Evolutionary conservation across 1,140 invertebrate genomes (phyloP), one percentile per base, ranked within the genome.

Genomic region (Drosophila parabipectinata): DNA sequence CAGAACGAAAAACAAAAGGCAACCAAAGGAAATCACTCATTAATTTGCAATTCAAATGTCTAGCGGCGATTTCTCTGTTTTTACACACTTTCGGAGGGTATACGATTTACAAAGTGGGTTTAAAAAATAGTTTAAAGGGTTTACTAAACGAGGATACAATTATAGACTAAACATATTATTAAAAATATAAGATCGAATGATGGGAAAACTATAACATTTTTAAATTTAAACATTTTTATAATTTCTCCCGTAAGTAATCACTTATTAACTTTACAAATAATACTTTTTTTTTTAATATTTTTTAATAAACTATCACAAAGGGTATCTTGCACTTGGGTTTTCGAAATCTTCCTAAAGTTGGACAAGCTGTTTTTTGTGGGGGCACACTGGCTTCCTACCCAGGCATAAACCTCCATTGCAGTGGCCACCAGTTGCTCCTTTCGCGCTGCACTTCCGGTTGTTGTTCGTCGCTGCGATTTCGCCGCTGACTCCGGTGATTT

Each of bases 31-130:
- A 88, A 77, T 89, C 55, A 62, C 67, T 88, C 83, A 83, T 88
- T 88, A 88, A 88, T 88, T 88, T 88, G 83, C 79, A 88, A 50
- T 88, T 79, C 83, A 89, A 88, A 89, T 78, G 10, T 37, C 3
- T 4, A 2, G 6, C 24, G 67, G 32, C 48, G 44, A 76, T 64
- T 58, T 80, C 66, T 63, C 51, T 72, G n/a, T 53, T 47, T 34
- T 26, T 47, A 9, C 47, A 34, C 51, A 7, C 18, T 60, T 32
- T n/a, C 7, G 21, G 7, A 30, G 24, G 18, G 45, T n/a, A 8
- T 7, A 10, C 2, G 18, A 0, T 1, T 18, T 44, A 14, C 15
- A 44, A 26, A 26, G 26, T 4, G 26, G 26, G 26, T 26, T 26
- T 4, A 26, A 4, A 26, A 26, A 26, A 28, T 21, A 21, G 21